Evolutionary conservation across 2,797 vertebrate genomes (phyloP), one percentile per base, ranked within the genome.

Genomic region (Chelidonichthys spinosus): DNA sequence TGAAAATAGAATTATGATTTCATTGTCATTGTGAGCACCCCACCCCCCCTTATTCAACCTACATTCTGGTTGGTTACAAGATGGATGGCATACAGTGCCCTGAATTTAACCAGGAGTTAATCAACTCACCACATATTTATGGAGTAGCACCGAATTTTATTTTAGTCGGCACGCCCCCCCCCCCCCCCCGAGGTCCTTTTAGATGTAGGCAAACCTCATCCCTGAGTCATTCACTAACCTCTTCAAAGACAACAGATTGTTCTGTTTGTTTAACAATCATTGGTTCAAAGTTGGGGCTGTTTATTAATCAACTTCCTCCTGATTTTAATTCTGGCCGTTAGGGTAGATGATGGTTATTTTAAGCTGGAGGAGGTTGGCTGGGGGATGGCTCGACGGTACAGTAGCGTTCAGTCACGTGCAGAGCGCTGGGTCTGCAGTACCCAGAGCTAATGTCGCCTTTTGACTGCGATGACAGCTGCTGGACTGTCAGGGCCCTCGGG

Each of bases 401-500:
- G 88, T 88, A 74, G 77, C 11, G 32, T 62, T 74, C 76, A 64
- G 86, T 93, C 89, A 93, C 89, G 86, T 91, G 92, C 63, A 42
- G 68, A 40, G 64, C 36, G 32, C 43, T 79, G 89, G 77, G 55
- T 81, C 84, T 72, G 74, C 33, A 64, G 90, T 79, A 91, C 90
- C 90, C 87, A 79, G 69, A 92, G 93, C 90, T 79, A 90, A 85
- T 72, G 84, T 87, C 90, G 92, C 90, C 91, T 92, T 93, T 90
- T 91, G 90, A 92, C 91, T 90, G 88, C 85, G 87, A 72, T 92
- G 92, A 92, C 92, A 93, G 90, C 91, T 93, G 93, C 90, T 90
- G 91, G 90, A 91, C 89, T 89, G 88, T 89, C 84, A 90, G 76
- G 79, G 54, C 87, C 92, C 85, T 63, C 56, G 63, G 89, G 88